Evolutionary conservation across 2,888 invertebrate genomes (phyloP), one percentile per base, ranked within the genome.

Genomic region (Aphidoletes aphidimyza): DNA sequence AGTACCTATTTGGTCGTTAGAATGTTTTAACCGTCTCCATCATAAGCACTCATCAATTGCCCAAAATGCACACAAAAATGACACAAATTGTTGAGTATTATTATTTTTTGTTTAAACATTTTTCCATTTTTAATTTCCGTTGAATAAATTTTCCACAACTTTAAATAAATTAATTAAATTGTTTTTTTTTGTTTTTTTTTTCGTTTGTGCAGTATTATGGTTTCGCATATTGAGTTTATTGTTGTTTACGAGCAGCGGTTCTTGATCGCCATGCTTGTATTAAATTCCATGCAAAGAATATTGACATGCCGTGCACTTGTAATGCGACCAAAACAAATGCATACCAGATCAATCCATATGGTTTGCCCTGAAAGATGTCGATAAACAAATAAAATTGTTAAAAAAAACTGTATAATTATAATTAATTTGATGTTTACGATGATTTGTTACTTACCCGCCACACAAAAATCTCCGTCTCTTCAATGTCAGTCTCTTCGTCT

Each of bases 291-390:
- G 96, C 94, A 90, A 97, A 97, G 89, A 94, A 94, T 49, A 97
- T 89, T 84, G 97, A 95, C 90, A 97, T 96, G 86, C 93, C 92
- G 89, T 97, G 97, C 84, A 98, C 94, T 91, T 98, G 98, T 59
- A 95, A 92, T 8, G 96, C 96, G 17, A 96, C 91, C 83, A 96
- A 91, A 86, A 98, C 93, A 90, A 98, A 98, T 85, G 94, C 95
- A 89, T 96, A 97, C 98, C 97, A 98, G 86, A 98, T 92, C 37
- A 98, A 91, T 22, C 97, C 97, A 88, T 97, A 96, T 0, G 98
- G 98, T 89, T 95, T 95, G 22, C 94, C 95, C 96, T 97, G 91
- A 1, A 84, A 34, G n/a, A 84, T 30, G 47, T 11, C 26, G 2
- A 14, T 19, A 34, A 78, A 36, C 17, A 19, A 69, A 59, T 84